Conservation (phyloP, 2,113 vertebrate genomes). For the Callorhinus ursinus region DNA sequence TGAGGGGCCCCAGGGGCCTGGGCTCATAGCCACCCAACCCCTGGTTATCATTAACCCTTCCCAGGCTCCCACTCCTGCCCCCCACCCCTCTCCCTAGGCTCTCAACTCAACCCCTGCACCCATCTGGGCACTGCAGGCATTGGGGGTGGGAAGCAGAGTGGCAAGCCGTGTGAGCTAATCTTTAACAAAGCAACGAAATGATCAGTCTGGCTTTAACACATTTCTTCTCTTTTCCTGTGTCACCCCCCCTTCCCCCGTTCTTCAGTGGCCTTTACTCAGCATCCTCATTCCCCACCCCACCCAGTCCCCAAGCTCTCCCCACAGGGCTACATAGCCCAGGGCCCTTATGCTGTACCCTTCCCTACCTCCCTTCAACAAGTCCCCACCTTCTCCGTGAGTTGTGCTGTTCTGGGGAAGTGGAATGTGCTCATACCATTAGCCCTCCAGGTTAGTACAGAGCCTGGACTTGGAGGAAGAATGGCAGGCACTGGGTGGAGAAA, state of each 20-base stretch:
- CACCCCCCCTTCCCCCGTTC: neutral
- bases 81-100: neutral
- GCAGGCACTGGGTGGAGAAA: too few species aligned
- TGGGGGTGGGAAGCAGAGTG: rapidly evolving
- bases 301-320: neutral
- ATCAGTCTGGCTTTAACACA: neutral
- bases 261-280: neutral
- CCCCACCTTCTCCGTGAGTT: rapidly evolving
- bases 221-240: neutral
- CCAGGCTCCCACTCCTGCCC: neutral
- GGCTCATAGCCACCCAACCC: neutral
- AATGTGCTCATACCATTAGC: neutral
- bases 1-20: neutral
- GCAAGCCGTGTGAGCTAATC: neutral
- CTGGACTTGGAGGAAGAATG: neutral
- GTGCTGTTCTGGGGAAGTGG: neutral
- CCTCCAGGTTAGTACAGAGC: neutral
- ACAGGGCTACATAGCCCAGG: too few species aligned
- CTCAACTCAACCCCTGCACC: neutral
- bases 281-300: neutral
- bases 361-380: too few species aligned
- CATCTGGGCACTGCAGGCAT: neutral
- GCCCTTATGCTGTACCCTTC: neutral
- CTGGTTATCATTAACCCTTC: neutral
- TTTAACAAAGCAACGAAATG: neutral